These are phyloP conservation scores for Syngnathus floridae DNA, from an alignment of 2,113 vertebrate species.

Conservation along the genomic window DNA sequence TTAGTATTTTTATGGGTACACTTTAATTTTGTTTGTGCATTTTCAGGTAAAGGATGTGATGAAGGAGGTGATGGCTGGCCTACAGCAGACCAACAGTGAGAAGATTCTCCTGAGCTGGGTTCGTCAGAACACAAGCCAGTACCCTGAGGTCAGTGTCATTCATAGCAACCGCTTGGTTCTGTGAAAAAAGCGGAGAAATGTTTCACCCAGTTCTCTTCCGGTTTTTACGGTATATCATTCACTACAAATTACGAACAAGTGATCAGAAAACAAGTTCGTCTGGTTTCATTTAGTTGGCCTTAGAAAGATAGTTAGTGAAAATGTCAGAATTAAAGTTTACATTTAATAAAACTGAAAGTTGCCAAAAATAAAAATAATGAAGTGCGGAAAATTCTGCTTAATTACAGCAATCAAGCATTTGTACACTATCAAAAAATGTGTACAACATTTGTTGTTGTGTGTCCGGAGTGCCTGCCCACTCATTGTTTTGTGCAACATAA, in stretches of 20 bases:
- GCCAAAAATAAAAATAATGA: too few relatives aligned
- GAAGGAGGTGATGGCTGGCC: slow-evolving; percentile 97
- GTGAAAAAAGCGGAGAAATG: neutral
- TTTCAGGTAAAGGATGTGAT: slow-evolving; percentile 95
- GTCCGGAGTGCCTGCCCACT: neutral
- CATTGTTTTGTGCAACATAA: neutral
- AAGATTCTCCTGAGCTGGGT: slow-evolving; percentile 99
- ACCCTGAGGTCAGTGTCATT: slow-evolving; percentile 70
- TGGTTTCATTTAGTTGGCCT: too few relatives aligned
- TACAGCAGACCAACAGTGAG: slow-evolving; percentile 98
- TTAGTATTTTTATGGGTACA: neutral
- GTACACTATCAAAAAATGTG: neutral
- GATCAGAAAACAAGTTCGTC: too few relatives aligned
- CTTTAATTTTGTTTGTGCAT: slow-evolving; percentile 18
- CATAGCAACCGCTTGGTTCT: neutral
- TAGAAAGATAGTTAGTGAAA: too few relatives aligned
- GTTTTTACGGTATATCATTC: too few relatives aligned
- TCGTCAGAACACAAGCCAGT: slow-evolving; percentile 88
- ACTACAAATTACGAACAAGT: too few relatives aligned
- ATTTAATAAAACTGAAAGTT: too few relatives aligned
- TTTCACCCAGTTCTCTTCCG: neutral
- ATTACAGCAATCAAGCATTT: neutral
- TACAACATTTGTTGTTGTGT: neutral
- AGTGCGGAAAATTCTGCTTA: too few relatives aligned
- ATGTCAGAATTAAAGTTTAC: too few relatives aligned